Evolutionary conservation across 2,888 invertebrate genomes (phyloP).

Genomic region (Tinea pellionella): DNA sequence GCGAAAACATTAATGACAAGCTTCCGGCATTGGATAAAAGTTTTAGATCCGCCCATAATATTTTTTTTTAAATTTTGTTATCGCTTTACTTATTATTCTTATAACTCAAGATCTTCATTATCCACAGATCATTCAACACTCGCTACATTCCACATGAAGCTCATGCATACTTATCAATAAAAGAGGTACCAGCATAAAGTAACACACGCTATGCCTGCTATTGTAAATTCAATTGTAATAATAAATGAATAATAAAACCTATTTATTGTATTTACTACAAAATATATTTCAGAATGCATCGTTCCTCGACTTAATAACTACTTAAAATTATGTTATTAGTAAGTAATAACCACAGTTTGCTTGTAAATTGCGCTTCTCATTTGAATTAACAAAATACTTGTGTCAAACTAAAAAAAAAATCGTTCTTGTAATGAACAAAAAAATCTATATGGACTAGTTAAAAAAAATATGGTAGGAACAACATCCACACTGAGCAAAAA

Average conservation of each 20-base stretch:
- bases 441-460: not conserved
- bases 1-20: too few relatives aligned
- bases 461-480: constrained; percentile 53
- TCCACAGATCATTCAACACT: too few relatives aligned
- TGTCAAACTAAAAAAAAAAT: not conserved
- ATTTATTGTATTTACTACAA: constrained; percentile 25
- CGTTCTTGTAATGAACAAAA: not conserved
- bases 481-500: constrained; percentile 54
- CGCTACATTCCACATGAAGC: not conserved
- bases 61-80: too few relatives aligned
- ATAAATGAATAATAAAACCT: constrained; percentile 68
- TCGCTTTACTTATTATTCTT: too few relatives aligned
- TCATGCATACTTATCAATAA: not conserved
- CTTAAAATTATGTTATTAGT: constrained; percentile 9
- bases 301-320: constrained; percentile 16
- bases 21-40: too few relatives aligned
- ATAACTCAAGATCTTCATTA: too few relatives aligned
- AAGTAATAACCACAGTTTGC: constrained; percentile 15
- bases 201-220: not conserved
- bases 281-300: constrained; percentile 30
- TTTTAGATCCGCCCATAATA: too few relatives aligned
- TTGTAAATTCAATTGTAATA: constrained; percentile 39
- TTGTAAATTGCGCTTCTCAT: not conserved
- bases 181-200: not conserved
- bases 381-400: not conserved